Evolutionary conservation across 2,888 invertebrate species (phyloP).

Genomic region (Muscina levida): DNA sequence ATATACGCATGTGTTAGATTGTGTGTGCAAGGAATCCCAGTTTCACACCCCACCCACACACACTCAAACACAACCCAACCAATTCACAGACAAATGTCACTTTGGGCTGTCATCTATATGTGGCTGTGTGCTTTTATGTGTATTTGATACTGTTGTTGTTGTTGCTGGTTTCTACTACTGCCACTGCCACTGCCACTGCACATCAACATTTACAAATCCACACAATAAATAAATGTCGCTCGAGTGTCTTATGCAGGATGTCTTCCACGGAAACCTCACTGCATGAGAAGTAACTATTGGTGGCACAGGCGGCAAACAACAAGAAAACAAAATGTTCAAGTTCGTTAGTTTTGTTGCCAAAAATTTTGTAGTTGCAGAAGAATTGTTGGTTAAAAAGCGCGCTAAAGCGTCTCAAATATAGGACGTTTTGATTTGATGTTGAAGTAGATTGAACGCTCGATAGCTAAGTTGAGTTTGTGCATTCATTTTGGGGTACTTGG

Average conservation of each 20-base stretch:
- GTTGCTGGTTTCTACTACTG: slow-evolving; percentile 11
- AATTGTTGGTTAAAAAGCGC: slow-evolving; percentile 22
- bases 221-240: slow-evolving; percentile 69
- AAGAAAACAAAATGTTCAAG: slow-evolving; percentile 58
- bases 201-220: slow-evolving; percentile 65
- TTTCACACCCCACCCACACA: no score
- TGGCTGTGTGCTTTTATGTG: background rate
- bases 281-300: background rate
- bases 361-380: slow-evolving; percentile 58
- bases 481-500: no score
- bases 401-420: no score
- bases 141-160: slow-evolving; percentile 15
- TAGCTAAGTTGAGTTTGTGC: no score
- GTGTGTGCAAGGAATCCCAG: no score
- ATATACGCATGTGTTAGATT: no score
- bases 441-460: no score
- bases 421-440: no score
- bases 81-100: background rate
- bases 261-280: slow-evolving; percentile 59
- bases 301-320: slow-evolving; percentile 6
- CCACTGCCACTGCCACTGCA: no score
- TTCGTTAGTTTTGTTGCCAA: slow-evolving; percentile 70
- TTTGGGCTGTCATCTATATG: background rate
- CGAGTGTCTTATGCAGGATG: slow-evolving; percentile 59
- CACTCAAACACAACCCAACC: no score